A percentile compares a stretch with the other conserved stretches of the same genome.
These are phyloP conservation scores for Meiosimyza decipiens DNA, from an alignment of 2,888 invertebrate genomes.

Conservation along the genomic window DNA sequence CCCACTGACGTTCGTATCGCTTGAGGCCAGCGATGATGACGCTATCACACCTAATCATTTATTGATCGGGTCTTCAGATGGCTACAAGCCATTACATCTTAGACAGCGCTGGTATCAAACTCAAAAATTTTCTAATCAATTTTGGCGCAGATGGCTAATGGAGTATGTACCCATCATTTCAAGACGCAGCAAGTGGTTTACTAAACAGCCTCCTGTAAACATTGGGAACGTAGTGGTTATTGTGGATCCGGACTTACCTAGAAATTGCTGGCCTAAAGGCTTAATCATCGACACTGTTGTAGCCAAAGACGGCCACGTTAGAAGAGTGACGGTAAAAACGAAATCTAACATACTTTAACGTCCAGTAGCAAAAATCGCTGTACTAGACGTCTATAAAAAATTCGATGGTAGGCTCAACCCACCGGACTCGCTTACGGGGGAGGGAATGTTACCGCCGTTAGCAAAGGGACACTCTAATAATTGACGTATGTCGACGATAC, in stretches of 20 bases:
- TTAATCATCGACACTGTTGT: slow-evolving; percentile 23
- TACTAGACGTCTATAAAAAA: slow-evolving; percentile 33
- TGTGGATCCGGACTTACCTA: slow-evolving; percentile 36
- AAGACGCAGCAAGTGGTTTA: slow-evolving; percentile 39
- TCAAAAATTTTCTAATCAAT: slow-evolving; percentile 37
- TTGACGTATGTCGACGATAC: no score
- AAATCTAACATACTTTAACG: slow-evolving; percentile 18
- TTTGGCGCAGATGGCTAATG: slow-evolving; percentile 36
- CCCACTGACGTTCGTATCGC: slow-evolving; percentile 41
- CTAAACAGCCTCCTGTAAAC: slow-evolving; percentile 4
- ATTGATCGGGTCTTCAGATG: slow-evolving; percentile 21
- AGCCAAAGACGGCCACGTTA: slow-evolving; percentile 38
- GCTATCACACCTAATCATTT: slow-evolving; percentile 43
- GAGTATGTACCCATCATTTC: slow-evolving; percentile 35
- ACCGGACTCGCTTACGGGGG: slow-evolving; percentile 1
- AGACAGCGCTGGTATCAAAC: slow-evolving; percentile 39
- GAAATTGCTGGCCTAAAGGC: slow-evolving; percentile 39
- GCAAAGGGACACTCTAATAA: no score
- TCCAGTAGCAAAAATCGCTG: slow-evolving; percentile 32
- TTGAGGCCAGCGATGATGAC: slow-evolving; percentile 38
- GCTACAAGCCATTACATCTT: slow-evolving; percentile 28
- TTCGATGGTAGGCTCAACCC: slow-evolving; percentile 12
- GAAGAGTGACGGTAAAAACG: slow-evolving; percentile 36
- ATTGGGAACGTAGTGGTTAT: slow-evolving; percentile 38
- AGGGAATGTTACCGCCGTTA: slow-evolving; percentile 2